Base-by-base conservation (phyloP, 2,113 vertebrate species). In the Dasyprocta punctata region DNA sequence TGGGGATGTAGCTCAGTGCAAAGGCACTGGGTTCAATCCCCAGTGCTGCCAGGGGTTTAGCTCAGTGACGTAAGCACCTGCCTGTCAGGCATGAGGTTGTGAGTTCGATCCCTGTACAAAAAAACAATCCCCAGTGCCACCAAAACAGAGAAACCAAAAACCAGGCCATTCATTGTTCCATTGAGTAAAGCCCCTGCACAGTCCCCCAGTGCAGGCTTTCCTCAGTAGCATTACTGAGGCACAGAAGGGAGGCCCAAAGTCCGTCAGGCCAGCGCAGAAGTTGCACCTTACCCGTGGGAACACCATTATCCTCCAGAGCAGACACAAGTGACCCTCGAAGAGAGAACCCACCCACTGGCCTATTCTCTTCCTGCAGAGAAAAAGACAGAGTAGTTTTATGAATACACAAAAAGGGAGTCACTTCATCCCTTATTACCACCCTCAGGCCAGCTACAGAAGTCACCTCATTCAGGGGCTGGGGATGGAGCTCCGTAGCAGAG, bases 241-340 rank as follows among this genome's bases (percentile, higher is more conserved):
- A 20, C 19, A 36, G 38, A 61, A 84, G 10, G 84, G 65, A 89
- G 44, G 80, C n/a, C 61, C 75, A 22, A 9, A 41, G 38, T 38
- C 38, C 88, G 63, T 47, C 33, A 52, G 17, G 52, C 69, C 2
- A 4, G 65, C 47, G 24, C 41, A 0, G 0, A 92, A 95, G 41
- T 7, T 90, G 38, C 19, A 28, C 54, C 99, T 98, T 98, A 99
- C 99, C 99, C 96, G 99, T 98, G 80, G 99, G 99, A 97, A 99
- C 98, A 8, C 99, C 99, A 0, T 99, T 99, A 95, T 99, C 99
- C 26, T 99, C 98, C 98, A 99, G 98, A 67, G 99, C 99, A 69
- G 99, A 99, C 86, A 99, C 98, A 77, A 99, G 99, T 93, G 99
- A 99, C 19, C 99, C 98, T 30, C 99, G 99, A 84, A 99, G 99